These are phyloP conservation scores for Equus quagga DNA, from an alignment of 2,113 vertebrate species.

Conservation along the genomic window DNA sequence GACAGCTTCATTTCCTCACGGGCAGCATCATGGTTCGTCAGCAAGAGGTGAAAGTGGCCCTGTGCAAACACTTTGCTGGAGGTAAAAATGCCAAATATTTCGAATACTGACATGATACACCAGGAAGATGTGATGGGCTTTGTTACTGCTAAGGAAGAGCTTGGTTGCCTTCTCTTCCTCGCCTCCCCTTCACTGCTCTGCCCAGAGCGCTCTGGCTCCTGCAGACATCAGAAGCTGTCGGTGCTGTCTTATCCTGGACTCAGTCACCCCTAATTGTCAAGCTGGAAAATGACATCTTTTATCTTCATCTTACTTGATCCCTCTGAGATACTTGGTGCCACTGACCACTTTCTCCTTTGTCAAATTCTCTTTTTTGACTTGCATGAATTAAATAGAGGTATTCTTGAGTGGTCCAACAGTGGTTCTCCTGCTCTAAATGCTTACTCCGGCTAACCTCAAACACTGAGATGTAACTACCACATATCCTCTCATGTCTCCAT, in stretches of 20 bases:
- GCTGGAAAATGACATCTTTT: neutral
- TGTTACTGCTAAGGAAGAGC: neutral
- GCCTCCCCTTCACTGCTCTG: neutral
- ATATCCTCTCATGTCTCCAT: neutral
- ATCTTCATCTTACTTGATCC: neutral
- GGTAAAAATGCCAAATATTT: neutral
- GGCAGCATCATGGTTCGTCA: neutral
- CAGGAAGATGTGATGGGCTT: neutral
- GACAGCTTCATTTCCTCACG: neutral
- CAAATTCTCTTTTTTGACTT: neutral
- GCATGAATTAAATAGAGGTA: neutral
- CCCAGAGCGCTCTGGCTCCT: neutral
- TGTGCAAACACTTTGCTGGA: neutral
- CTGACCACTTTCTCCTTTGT: neutral
- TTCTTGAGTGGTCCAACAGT: neutral
- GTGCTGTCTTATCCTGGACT: neutral
- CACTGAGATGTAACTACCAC: fast-evolving
- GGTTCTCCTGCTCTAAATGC: neutral
- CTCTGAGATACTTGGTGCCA: neutral
- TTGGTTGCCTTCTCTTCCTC: neutral
- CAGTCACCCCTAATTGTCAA: neutral
- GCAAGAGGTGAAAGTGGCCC: neutral
- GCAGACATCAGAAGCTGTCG: neutral
- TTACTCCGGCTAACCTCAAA: neutral
- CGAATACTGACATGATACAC: neutral